Conservation (phyloP, 2,113 vertebrate species). For the Chrysemys picta region DNA sequence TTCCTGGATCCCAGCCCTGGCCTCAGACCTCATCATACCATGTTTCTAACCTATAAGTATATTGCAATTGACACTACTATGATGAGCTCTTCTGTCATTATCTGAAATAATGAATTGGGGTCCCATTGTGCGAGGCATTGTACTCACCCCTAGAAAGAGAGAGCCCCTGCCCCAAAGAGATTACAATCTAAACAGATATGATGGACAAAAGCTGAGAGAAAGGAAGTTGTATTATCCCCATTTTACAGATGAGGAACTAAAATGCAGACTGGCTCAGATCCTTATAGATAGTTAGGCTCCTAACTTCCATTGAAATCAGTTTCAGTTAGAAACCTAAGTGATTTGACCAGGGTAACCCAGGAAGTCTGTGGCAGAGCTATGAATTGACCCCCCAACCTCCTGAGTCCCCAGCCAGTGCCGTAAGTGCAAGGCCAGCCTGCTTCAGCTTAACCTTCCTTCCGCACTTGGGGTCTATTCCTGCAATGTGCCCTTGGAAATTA, state of each 20-base stretch:
- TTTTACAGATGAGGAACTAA: background rate
- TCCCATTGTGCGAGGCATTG: background rate
- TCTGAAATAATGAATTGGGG: background rate
- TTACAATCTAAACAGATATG: background rate
- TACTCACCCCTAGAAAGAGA: background rate
- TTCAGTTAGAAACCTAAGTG: background rate
- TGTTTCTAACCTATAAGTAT: background rate
- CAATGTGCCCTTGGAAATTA: background rate
- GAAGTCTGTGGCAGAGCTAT: background rate
- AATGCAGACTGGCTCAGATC: background rate
- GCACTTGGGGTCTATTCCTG: background rate
- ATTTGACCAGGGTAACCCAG: background rate
- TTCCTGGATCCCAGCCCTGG: background rate
- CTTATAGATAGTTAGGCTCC: background rate
- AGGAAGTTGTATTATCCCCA: background rate
- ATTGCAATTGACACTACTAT: background rate
- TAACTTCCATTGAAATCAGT: background rate
- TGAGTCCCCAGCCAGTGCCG: background rate
- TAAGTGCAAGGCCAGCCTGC: background rate
- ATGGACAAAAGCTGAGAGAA: background rate
- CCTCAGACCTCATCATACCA: background rate
- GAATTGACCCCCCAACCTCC: background rate
- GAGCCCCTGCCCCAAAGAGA: background rate
- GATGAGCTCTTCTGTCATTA: no score
- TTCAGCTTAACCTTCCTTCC: background rate